A percentile compares a stretch with the other conserved stretches of the same genome.
These are phyloP conservation scores for Empidonax alnorum DNA, from an alignment of 2,113 vertebrate species.

Conservation along the genomic window DNA sequence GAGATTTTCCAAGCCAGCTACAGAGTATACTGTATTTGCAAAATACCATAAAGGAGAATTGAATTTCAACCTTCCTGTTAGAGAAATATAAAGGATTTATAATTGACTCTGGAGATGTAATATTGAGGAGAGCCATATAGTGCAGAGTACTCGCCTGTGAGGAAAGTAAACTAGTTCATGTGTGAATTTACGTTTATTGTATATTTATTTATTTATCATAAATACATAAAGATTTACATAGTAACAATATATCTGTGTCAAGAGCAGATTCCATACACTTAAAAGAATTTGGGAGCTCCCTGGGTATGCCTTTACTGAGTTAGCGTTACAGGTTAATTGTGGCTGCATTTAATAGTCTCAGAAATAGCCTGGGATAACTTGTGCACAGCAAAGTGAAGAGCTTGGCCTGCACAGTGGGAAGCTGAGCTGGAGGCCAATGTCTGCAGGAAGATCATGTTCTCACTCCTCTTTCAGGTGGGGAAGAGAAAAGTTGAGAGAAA, in stretches of 20 bases:
- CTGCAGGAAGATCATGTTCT: background rate
- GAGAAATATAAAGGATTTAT: constrained; percentile 10
- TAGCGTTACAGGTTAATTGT: background rate
- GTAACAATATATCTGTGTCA: background rate
- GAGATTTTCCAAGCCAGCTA: constrained; percentile 7
- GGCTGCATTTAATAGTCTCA: background rate
- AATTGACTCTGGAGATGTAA: background rate
- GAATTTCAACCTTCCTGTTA: constrained; percentile 40
- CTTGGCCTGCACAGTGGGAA: background rate
- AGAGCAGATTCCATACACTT: background rate
- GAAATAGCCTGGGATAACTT: background rate
- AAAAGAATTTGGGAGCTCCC: background rate
- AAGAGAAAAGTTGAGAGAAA: background rate
- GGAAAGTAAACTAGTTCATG: background rate
- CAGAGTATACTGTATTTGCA: constrained; percentile 18
- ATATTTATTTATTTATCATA: background rate
- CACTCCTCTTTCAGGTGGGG: background rate
- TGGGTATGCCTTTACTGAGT: background rate
- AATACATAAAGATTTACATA: background rate
- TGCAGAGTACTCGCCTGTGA: background rate
- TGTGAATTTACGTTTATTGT: background rate
- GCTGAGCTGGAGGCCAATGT: background rate
- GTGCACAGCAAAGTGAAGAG: background rate
- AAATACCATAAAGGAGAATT: constrained; percentile 39
- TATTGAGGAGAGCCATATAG: background rate